Evolutionary conservation across 2,113 vertebrate genomes (phyloP), one percentile per base, ranked within the genome.

Genomic region (Etheostoma cragini): DNA sequence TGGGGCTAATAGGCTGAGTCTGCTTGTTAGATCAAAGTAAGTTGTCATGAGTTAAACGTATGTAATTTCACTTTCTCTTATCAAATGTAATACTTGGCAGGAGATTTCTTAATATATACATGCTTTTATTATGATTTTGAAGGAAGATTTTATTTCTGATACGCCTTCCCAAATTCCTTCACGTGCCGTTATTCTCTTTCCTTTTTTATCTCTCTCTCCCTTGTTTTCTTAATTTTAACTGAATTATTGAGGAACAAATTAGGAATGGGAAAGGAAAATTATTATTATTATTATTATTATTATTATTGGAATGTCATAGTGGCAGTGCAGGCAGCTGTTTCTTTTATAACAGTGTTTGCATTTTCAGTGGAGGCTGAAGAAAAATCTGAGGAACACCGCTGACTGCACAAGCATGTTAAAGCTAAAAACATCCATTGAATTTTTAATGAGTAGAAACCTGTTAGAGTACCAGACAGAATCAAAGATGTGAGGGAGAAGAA

Each of bases 391-490:
- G 30, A 30, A 50, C 80, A 54, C 79, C 45, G 61, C 45, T 60
- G 74, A 22, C 30, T 3, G 24, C 61, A 53, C 66, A 63, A 33
- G 22, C 4, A 3, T 61, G 46, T 67, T 63, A 53, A 49, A 71
- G 24, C 72, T 77, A 35, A 78, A 76, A 67, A 69, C 47, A 63
- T 26, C 68, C 22, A 11, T 66, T 88, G 54, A 53, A 54, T 64
- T 73, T 83, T 79, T 80, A 80, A 74, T 87, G 78, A 82, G 16
- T 73, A 45, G 64, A 84, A 81, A 76, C 78, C 61, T 76, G 68
- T 72, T 67, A 47, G 65, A 86, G 71, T n/a, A 50, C 33, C 67
- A 76, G 81, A 73, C 65, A 57, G 78, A 84, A 70, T 80, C 14
- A 57, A 42, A 84, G 81, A 84, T 84, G 61, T 79, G 62, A 79